phyloP scores from a whole-genome alignment of 1,140 invertebrate species.

The Fopius arisanus region DNA sequence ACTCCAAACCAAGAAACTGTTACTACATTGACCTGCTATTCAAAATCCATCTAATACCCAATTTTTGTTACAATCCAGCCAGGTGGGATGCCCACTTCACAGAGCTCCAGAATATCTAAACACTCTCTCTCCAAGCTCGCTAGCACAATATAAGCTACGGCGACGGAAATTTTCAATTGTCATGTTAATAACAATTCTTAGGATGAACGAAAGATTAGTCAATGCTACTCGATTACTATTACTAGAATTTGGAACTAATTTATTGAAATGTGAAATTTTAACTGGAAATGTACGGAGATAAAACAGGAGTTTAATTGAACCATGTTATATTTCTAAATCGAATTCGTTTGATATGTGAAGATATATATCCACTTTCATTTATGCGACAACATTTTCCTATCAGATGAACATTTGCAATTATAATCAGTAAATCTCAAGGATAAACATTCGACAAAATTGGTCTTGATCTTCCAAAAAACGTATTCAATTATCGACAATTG shows the following conservation, averaged over 20 bases:
- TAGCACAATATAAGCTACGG: neutral
- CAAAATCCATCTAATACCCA: too few relatives aligned
- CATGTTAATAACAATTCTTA: slow-evolving; percentile 14
- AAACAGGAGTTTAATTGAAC: too few relatives aligned
- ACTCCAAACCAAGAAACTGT: too few relatives aligned
- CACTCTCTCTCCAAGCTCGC: slow-evolving; percentile 22
- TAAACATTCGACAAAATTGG: slow-evolving; percentile 46
- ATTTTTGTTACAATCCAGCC: too few relatives aligned
- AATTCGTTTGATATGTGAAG: slow-evolving; percentile 19
- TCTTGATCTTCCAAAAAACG: slow-evolving; percentile 43
- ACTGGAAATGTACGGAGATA: too few relatives aligned
- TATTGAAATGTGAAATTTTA: too few relatives aligned
- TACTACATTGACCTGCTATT: too few relatives aligned
- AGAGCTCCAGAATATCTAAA: slow-evolving; percentile 35
- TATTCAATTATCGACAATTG: slow-evolving; percentile 47
- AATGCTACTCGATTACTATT: neutral
- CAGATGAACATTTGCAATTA: neutral
- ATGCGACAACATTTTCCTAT: neutral
- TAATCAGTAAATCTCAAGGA: slow-evolving; percentile 28
- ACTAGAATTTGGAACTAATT: too few relatives aligned
- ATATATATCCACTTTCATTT: neutral
- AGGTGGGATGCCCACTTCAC: too few relatives aligned
- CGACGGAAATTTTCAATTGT: neutral
- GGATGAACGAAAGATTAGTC: neutral
- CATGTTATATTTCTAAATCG: too few relatives aligned